Evolutionary conservation across 2,113 vertebrate genomes (phyloP).

Genomic region (Bufo bufo): DNA sequence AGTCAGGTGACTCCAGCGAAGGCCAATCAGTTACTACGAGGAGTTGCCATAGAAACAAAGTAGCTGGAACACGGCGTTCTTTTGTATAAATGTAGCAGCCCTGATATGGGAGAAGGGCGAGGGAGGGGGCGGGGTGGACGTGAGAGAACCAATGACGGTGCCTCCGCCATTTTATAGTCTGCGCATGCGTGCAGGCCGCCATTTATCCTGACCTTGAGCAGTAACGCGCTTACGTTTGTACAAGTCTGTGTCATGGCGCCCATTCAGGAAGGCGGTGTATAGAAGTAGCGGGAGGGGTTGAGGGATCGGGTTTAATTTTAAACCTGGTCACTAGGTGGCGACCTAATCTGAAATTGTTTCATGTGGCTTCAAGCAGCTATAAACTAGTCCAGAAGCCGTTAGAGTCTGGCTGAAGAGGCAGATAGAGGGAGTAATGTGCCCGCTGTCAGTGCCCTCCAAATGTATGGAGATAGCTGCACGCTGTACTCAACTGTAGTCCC

Average conservation of each 20-base stretch:
- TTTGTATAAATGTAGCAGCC: too few species aligned
- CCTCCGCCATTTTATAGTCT: not conserved
- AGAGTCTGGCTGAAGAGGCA: too few species aligned
- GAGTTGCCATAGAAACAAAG: not conserved
- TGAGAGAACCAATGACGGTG: not conserved
- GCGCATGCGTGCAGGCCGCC: not conserved
- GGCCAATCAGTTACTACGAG: not conserved
- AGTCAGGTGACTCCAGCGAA: not conserved
- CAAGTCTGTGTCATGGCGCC: not conserved
- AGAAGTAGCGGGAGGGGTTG: not conserved
- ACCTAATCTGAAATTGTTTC: not conserved
- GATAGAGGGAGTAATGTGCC: too few species aligned
- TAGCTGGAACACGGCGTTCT: too few species aligned
- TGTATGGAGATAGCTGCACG: too few species aligned
- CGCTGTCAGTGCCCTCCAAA: too few species aligned
- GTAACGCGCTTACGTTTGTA: too few species aligned
- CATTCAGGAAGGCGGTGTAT: too few species aligned
- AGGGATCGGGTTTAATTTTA: not conserved
- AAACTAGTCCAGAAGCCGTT: too few species aligned
- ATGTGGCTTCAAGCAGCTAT: too few species aligned
- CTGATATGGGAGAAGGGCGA: not conserved
- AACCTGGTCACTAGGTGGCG: not conserved
- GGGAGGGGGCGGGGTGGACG: not conserved
- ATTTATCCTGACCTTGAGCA: not conserved
- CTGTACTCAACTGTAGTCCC: too few species aligned